A percentile compares a stretch with the other conserved stretches of the same genome.
Evolutionary conservation across 2,888 invertebrate species (phyloP).

Genomic region (Chromoteleia sp.): DNA sequence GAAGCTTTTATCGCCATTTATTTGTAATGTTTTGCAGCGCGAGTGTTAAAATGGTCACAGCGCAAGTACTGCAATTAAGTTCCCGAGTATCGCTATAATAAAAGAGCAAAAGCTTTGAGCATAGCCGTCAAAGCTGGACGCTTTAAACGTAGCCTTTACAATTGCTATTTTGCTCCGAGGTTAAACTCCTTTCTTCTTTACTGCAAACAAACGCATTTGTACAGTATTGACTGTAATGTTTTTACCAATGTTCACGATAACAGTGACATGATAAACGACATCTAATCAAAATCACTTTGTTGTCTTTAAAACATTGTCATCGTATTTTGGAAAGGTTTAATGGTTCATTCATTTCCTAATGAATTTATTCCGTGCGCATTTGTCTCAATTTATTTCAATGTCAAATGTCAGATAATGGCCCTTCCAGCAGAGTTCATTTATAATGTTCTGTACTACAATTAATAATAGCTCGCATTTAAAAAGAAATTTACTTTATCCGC

Average conservation of each 20-base stretch:
- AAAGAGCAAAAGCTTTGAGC: slow-evolving; percentile 42
- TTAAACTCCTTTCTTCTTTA: slow-evolving; percentile 73
- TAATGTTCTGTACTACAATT: slow-evolving; percentile 1
- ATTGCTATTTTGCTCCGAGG: slow-evolving; percentile 31
- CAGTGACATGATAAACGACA: slow-evolving; percentile 1
- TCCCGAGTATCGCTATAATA: slow-evolving; percentile 32
- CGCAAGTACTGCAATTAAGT: slow-evolving; percentile 37
- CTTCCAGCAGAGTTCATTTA: neutral
- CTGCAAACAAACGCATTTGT: slow-evolving; percentile 66
- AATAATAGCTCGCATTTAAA: neutral
- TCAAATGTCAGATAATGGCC: slow-evolving; percentile 4
- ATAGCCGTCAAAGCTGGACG: slow-evolving; percentile 21
- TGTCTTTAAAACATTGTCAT: slow-evolving; percentile 13
- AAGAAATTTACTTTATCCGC: too few relatives aligned
- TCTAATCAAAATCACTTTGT: slow-evolving; percentile 22
- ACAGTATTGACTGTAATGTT: slow-evolving; percentile 20
- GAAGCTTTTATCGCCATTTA: neutral
- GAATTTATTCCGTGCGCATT: slow-evolving; percentile 9
- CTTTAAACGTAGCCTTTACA: slow-evolving; percentile 30
- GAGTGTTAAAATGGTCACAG: slow-evolving; percentile 26
- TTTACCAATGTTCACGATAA: slow-evolving; percentile 10
- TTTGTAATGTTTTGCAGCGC: slow-evolving; percentile 31
- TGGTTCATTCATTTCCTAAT: slow-evolving; percentile 6
- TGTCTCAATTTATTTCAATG: slow-evolving; percentile 16
- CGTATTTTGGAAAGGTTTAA: slow-evolving; percentile 2